phyloP scores from a whole-genome alignment of 1,140 invertebrate genomes.

The Zophobas atratus region DNA sequence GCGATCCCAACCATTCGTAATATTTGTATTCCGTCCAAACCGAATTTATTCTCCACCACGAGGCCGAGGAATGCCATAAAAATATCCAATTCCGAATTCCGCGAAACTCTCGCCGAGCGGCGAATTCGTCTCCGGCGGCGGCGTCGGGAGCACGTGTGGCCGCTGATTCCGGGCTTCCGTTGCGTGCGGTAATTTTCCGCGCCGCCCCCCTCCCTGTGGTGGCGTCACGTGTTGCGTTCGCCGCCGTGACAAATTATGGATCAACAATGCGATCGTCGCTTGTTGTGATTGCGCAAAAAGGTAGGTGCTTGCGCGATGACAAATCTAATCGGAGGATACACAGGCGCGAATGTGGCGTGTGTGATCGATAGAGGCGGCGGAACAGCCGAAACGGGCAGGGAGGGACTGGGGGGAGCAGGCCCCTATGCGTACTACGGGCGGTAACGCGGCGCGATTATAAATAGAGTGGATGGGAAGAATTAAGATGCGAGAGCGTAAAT shows the following conservation, averaged over 20 bases:
- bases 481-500: too few species aligned
- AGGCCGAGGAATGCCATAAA: too few species aligned
- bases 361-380: conserved; percentile 23
- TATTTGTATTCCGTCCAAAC: too few species aligned
- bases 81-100: not conserved
- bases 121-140: not conserved
- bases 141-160: not conserved
- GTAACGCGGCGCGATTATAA: too few species aligned
- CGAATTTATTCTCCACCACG: too few species aligned
- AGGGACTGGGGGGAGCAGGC: too few species aligned
- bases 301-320: conserved; percentile 40
- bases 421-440: too few species aligned
- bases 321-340: conserved; percentile 22
- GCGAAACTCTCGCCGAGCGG: not conserved
- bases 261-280: conserved; percentile 25
- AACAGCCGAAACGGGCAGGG: too few species aligned
- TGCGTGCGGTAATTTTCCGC: conserved; percentile 1
- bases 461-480: too few species aligned
- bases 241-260: conserved; percentile 23
- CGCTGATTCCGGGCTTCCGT: not conserved
- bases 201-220: not conserved
- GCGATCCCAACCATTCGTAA: too few species aligned
- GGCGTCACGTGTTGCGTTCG: conserved; percentile 23
- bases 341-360: conserved; percentile 26
- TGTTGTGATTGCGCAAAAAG: conserved; percentile 47